Conservation (phyloP, 2,888 invertebrate genomes). For the Acholoe squamosa region DNA sequence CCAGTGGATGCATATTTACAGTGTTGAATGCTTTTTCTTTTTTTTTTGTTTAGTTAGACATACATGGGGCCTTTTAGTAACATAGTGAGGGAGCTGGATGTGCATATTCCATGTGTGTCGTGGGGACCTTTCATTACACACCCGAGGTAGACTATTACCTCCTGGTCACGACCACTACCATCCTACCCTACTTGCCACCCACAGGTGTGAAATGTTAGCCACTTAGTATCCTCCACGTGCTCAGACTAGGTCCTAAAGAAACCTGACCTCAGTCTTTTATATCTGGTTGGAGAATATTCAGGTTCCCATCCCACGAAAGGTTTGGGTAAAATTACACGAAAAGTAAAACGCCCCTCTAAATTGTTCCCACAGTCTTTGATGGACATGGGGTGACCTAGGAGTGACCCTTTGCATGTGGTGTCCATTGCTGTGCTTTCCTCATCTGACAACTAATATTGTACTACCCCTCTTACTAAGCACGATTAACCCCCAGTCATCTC, state of each 20-base stretch:
- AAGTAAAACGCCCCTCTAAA: background rate
- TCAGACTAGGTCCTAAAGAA: background rate
- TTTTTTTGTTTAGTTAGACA: background rate
- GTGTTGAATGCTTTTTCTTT: background rate
- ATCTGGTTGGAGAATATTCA: background rate
- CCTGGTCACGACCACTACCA: background rate
- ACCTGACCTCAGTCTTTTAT: background rate
- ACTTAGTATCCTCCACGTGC: background rate
- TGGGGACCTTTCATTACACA: background rate
- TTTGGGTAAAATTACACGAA: background rate
- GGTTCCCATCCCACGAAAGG: background rate
- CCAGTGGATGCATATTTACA: background rate
- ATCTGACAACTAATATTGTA: conserved; percentile 18
- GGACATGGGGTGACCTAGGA: background rate
- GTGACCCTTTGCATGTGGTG: background rate
- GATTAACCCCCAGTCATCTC: conserved; percentile 11
- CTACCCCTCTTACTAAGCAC: background rate
- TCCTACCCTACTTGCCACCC: background rate
- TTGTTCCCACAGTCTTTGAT: background rate
- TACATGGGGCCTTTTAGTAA: background rate
- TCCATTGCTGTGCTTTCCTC: background rate
- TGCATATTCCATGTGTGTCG: background rate
- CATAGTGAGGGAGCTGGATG: background rate
- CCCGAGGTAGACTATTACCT: background rate
- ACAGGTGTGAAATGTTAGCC: conserved; percentile 15